Evolutionary conservation across 2,888 invertebrate genomes (phyloP).

Genomic region (Parnassius glacialis): DNA sequence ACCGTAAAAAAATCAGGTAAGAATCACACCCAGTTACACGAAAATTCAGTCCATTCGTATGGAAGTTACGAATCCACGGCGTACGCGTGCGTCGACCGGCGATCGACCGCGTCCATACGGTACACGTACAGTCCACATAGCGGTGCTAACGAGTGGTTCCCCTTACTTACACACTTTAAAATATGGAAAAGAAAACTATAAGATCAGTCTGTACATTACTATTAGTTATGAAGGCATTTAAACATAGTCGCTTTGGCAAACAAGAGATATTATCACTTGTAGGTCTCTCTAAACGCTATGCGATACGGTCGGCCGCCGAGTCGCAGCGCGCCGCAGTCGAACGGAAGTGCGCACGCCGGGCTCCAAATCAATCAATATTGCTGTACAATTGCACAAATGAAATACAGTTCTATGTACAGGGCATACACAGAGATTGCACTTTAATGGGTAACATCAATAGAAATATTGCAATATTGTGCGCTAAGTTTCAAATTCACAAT

Average conservation of each 20-base stretch:
- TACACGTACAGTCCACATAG: conserved; percentile 7
- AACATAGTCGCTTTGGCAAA: conserved; percentile 27
- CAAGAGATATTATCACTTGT: conserved; percentile 19
- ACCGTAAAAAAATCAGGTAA: conserved; percentile 63
- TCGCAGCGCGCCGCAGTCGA: conserved; percentile 5
- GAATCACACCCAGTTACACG: conserved; percentile 62
- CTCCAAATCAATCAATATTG: conserved; percentile 42
- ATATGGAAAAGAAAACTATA: conserved; percentile 27
- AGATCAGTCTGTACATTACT: conserved; percentile 27
- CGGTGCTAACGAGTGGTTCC: conserved; percentile 8
- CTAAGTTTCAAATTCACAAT: conserved; percentile 77
- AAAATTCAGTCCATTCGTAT: conserved; percentile 64
- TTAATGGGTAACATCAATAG: conserved; percentile 73
- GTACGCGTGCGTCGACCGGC: conserved; percentile 37
- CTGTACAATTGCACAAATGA: conserved; percentile 69
- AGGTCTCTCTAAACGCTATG: conserved; percentile 6
- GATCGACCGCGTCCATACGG: conserved; percentile 23
- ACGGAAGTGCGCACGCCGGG: conserved; percentile 4
- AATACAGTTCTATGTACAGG: conserved; percentile 67
- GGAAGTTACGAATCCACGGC: conserved; percentile 48
- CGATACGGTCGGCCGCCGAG: conserved; percentile 3
- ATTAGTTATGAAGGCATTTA: conserved; percentile 25
- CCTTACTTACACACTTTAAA: conserved; percentile 20
- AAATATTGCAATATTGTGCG: conserved; percentile 76
- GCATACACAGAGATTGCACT: conserved; percentile 70